phyloP scores from a whole-genome alignment of 2,888 invertebrate genomes.

The Sinelater perroti region DNA sequence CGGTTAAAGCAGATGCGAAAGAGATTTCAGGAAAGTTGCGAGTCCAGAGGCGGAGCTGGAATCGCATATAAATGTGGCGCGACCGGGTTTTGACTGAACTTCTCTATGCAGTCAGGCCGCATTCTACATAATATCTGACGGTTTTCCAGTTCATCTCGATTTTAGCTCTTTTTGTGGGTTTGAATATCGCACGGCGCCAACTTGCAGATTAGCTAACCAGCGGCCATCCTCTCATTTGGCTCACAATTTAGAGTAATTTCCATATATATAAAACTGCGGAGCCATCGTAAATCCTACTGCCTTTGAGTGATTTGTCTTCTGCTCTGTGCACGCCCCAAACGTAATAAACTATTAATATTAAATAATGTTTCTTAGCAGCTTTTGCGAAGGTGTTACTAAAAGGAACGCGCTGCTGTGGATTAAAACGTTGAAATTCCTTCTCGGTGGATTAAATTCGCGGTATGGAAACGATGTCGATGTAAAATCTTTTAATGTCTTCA shows the following conservation, averaged over 20 bases:
- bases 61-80: constrained; percentile 1
- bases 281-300: constrained; percentile 22
- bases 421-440: constrained; percentile 35
- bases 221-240: not conserved
- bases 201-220: constrained; percentile 18
- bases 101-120: constrained; percentile 6
- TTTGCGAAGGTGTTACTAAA: constrained; percentile 31
- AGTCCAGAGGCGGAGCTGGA: not conserved
- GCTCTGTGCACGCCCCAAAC: constrained; percentile 43
- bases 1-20: constrained; percentile 8
- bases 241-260: constrained; percentile 27
- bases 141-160: not conserved
- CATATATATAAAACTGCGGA: constrained; percentile 24
- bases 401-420: constrained; percentile 31
- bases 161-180: constrained; percentile 12
- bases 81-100: constrained; percentile 2
- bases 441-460: constrained; percentile 28
- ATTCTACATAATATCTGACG: constrained; percentile 1
- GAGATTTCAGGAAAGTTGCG: constrained; percentile 9
- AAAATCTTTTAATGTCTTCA: constrained; percentile 24
- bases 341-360: constrained; percentile 49
- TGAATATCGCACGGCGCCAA: constrained; percentile 19
- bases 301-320: constrained; percentile 48
- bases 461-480: constrained; percentile 37
- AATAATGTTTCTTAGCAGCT: constrained; percentile 42